phyloP scores from a whole-genome alignment of 2,888 invertebrate genomes.

The Clivina fossor region DNA sequence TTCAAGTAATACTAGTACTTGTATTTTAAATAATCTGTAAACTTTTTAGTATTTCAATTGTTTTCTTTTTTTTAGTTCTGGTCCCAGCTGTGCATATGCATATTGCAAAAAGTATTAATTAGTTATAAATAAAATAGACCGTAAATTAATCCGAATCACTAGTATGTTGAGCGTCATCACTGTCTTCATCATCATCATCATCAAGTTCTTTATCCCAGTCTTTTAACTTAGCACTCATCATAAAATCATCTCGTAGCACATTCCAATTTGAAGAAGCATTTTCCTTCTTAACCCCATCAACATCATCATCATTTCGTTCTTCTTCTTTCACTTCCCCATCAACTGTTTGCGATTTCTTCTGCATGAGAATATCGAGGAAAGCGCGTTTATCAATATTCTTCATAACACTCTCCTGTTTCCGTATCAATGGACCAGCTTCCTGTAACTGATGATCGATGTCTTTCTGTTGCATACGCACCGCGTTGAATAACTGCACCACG shows the following conservation, averaged over 20 bases:
- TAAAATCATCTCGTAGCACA: slow-evolving; percentile 80
- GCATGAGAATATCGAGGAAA: slow-evolving; percentile 77
- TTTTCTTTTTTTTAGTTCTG: too few species aligned
- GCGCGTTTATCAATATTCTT: slow-evolving; percentile 75
- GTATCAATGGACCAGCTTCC: slow-evolving; percentile 72
- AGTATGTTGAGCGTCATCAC: slow-evolving; percentile 33
- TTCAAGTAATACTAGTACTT: too few species aligned
- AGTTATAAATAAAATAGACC: too few species aligned
- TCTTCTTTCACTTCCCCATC: slow-evolving; percentile 55
- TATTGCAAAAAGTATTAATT: too few species aligned
- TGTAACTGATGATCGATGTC: slow-evolving; percentile 69
- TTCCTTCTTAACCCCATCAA: slow-evolving; percentile 34
- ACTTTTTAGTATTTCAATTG: too few species aligned
- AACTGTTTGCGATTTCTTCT: slow-evolving; percentile 57
- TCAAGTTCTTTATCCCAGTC: slow-evolving; percentile 84
- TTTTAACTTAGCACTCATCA: slow-evolving; percentile 85
- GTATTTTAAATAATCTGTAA: too few species aligned
- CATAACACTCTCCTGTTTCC: slow-evolving; percentile 73
- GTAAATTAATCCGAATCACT: slow-evolving; percentile 31
- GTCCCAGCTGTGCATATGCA: too few species aligned
- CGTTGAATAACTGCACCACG: slow-evolving; percentile 91
- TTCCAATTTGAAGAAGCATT: slow-evolving; percentile 58
- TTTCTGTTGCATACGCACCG: slow-evolving; percentile 83
- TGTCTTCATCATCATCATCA: slow-evolving; percentile 52
- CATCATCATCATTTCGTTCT: too few species aligned